phyloP scores from a whole-genome alignment of 2,797 vertebrate genomes.

The Serranus cabrilla region DNA sequence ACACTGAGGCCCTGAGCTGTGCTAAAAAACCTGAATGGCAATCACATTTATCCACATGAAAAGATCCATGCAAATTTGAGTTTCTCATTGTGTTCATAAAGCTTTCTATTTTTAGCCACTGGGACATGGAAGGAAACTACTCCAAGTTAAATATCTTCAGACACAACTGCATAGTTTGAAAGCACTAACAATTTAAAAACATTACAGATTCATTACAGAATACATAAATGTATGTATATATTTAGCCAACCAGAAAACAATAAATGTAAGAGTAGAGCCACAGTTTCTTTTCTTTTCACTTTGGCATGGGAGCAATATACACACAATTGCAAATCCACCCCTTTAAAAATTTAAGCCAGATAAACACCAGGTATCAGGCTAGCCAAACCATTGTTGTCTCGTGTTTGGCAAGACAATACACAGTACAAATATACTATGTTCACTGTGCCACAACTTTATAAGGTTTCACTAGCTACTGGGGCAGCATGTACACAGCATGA shows the following conservation, averaged over 20 bases:
- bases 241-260: background rate
- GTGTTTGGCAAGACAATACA: slow-evolving; percentile 29
- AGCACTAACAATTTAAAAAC: background rate
- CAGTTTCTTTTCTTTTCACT: background rate
- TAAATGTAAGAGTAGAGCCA: background rate
- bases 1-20: slow-evolving; percentile 29
- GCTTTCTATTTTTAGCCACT: background rate
- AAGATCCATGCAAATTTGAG: slow-evolving; percentile 38
- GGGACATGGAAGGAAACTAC: background rate
- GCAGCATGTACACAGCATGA: slow-evolving; percentile 34
- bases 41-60: slow-evolving; percentile 29
- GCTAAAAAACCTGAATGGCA: slow-evolving; percentile 1
- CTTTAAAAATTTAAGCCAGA: slow-evolving; percentile 24
- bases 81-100: slow-evolving; percentile 16
- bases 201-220: slow-evolving; percentile 24
- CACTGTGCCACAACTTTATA: slow-evolving; percentile 41
- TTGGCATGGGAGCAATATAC: slow-evolving; percentile 21
- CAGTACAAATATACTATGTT: slow-evolving; percentile 23
- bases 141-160: slow-evolving; percentile 15
- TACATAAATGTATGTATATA: slow-evolving; percentile 5
- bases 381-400: slow-evolving; percentile 31
- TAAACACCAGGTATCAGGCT: slow-evolving; percentile 28
- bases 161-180: background rate
- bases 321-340: slow-evolving; percentile 38
- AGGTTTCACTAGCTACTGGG: slow-evolving; percentile 28